A percentile compares a stretch with the other conserved stretches of the same genome.
These are phyloP conservation scores for Alcis repandata DNA, from an alignment of 2,888 invertebrate genomes.

Conservation along the genomic window DNA sequence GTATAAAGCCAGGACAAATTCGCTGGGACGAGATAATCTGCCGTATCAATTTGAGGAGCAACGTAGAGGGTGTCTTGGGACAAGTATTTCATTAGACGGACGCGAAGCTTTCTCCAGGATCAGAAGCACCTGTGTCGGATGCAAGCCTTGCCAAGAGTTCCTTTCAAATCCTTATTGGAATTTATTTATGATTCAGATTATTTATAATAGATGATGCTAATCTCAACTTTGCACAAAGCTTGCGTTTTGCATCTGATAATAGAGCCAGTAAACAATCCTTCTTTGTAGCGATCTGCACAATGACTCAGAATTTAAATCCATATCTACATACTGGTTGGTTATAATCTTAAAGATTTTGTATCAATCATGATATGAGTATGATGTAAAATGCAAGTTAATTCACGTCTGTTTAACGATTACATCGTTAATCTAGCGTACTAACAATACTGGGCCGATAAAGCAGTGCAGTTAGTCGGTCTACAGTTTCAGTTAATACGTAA, in stretches of 20 bases:
- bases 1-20: slow-evolving; percentile 73
- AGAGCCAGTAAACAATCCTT: no score
- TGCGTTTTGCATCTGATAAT: no score
- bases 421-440: background rate
- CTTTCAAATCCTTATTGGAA: background rate
- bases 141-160: slow-evolving; percentile 7
- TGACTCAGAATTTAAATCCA: no score
- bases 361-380: no score
- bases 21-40: slow-evolving; percentile 76
- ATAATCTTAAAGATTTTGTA: no score
- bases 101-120: slow-evolving; percentile 44
- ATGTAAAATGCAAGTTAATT: no score
- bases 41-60: slow-evolving; percentile 79
- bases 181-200: background rate
- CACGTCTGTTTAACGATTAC: no score
- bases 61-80: slow-evolving; percentile 71
- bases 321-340: no score
- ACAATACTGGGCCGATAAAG: background rate
- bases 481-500: slow-evolving; percentile 49
- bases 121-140: slow-evolving; percentile 49
- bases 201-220: no score
- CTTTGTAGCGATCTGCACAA: no score
- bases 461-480: background rate
- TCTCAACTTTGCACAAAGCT: no score
- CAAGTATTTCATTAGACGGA: slow-evolving; percentile 76